Conservation (phyloP, 1,140 invertebrate genomes). For the Tribolium madens region DNA sequence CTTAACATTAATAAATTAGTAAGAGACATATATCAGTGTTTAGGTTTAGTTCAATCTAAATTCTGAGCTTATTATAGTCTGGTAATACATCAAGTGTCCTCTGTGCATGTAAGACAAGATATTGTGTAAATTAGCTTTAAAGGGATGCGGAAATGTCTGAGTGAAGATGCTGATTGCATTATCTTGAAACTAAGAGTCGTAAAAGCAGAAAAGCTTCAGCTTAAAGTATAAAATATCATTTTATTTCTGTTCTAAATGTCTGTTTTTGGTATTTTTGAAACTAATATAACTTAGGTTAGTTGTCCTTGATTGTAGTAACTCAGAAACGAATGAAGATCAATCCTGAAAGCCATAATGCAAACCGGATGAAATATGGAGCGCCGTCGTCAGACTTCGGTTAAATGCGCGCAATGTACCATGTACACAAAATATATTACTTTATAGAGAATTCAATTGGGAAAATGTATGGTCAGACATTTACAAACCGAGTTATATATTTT, state of each 20-base stretch:
- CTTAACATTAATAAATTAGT: slow-evolving; percentile 20
- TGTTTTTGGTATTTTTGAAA: no score
- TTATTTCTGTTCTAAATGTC: no score
- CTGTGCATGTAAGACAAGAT: slow-evolving; percentile 17
- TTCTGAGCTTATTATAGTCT: neutral
- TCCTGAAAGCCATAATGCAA: slow-evolving; percentile 41
- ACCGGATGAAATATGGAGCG: slow-evolving; percentile 25
- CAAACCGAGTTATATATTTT: slow-evolving; percentile 47
- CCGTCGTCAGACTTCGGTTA: slow-evolving; percentile 33
- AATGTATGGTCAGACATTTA: slow-evolving; percentile 54
- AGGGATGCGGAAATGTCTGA: neutral
- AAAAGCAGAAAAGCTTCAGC: neutral
- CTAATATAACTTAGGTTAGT: no score
- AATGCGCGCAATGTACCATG: slow-evolving; percentile 48
- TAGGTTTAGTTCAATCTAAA: slow-evolving; percentile 7
- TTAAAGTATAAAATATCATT: no score
- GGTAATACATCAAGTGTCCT: slow-evolving; percentile 13
- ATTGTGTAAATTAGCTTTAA: slow-evolving; percentile 3
- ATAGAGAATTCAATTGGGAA: slow-evolving; percentile 56
- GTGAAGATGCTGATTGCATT: neutral
- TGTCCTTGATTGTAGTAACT: neutral
- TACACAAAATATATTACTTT: slow-evolving; percentile 54
- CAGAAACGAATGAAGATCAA: slow-evolving; percentile 40
- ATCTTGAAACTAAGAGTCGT: neutral
- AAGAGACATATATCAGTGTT: slow-evolving; percentile 23